These are phyloP conservation scores for Prionailurus bengalensis DNA, from an alignment of 2,113 vertebrate species.

Conservation along the genomic window DNA sequence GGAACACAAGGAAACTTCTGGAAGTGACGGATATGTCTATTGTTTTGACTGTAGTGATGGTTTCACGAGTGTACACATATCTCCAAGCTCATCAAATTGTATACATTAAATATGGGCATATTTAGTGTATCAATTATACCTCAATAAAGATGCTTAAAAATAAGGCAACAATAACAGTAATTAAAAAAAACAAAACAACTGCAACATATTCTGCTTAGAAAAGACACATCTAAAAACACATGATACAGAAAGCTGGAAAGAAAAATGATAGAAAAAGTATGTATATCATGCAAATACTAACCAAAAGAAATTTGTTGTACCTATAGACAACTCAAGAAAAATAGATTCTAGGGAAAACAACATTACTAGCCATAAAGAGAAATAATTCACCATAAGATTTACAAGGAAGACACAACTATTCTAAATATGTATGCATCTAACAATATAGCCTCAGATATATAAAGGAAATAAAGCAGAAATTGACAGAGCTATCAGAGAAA, in stretches of 20 bases:
- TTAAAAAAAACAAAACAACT: neutral
- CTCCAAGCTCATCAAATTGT: neutral
- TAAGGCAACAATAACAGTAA: neutral
- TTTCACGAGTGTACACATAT: neutral
- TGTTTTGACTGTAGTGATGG: neutral
- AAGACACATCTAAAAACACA: neutral
- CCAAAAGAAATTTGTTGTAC: neutral
- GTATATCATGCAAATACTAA: neutral
- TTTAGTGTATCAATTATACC: neutral
- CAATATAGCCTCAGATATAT: neutral
- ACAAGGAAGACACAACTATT: neutral
- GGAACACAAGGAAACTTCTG: neutral
- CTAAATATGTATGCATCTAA: neutral
- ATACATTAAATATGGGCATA: neutral
- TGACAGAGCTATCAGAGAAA: neutral
- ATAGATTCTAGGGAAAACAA: neutral
- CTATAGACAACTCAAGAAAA: no score
- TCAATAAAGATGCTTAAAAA: neutral
- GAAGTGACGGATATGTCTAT: neutral
- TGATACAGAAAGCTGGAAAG: neutral
- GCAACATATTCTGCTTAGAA: neutral
- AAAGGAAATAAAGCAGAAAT: neutral
- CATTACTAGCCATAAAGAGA: neutral
- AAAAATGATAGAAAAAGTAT: neutral
- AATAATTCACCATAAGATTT: neutral